These are phyloP conservation scores for Pterostichus madidus DNA, from an alignment of 2,888 invertebrate genomes.

Conservation along the genomic window DNA sequence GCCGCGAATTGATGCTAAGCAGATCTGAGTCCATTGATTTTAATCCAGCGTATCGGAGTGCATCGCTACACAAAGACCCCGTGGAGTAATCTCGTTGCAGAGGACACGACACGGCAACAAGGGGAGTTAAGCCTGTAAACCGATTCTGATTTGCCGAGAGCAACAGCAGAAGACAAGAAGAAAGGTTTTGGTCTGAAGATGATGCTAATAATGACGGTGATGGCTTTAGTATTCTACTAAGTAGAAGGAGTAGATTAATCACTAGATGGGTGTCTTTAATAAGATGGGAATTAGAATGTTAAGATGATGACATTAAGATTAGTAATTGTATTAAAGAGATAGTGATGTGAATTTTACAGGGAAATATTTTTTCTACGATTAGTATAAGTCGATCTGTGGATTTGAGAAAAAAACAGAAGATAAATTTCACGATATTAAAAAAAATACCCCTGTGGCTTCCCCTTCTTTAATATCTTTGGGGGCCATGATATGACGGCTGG, in stretches of 20 bases:
- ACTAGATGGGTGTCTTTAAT: neutral
- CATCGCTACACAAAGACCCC: constrained; percentile 18
- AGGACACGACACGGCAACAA: constrained; percentile 23
- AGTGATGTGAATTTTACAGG: too few species aligned
- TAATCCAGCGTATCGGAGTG: constrained; percentile 33
- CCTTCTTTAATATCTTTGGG: too few species aligned
- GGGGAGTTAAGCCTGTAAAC: constrained; percentile 33
- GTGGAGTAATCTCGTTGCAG: constrained; percentile 30
- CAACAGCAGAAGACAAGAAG: neutral
- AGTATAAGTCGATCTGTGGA: too few species aligned
- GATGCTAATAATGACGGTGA: constrained; percentile 14
- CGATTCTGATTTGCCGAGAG: constrained; percentile 4
- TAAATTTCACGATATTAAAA: too few species aligned
- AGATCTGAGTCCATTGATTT: constrained; percentile 15
- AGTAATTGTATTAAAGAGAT: too few species aligned
- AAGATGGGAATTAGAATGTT: too few species aligned
- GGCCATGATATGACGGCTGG: too few species aligned
- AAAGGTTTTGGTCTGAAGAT: neutral
- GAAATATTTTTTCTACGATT: too few species aligned
- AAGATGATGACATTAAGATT: too few species aligned
- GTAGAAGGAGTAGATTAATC: neutral
- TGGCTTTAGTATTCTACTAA: neutral
- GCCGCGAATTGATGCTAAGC: constrained; percentile 4
- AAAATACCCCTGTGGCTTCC: too few species aligned
- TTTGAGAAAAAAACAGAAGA: too few species aligned